Evolutionary conservation across 2,113 vertebrate species (phyloP).

Genomic region (Capreolus pygargus): DNA sequence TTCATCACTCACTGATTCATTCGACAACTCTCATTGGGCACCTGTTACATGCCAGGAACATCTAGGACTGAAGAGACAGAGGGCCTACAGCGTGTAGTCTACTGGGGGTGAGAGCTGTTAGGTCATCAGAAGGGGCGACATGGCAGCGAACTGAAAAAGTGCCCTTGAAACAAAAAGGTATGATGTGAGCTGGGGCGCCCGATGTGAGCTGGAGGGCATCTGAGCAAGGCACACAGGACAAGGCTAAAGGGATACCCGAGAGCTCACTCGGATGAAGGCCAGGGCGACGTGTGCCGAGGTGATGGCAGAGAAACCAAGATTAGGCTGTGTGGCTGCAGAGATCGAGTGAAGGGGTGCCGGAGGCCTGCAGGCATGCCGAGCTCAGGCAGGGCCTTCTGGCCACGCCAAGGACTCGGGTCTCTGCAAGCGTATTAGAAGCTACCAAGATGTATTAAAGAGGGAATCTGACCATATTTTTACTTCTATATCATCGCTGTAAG

Average conservation of each 20-base stretch:
- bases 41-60: not conserved
- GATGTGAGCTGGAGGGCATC: not conserved
- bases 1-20: not conserved
- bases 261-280: no score
- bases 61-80: not conserved
- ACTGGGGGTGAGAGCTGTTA: not conserved
- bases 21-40: not conserved
- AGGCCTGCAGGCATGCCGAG: not conserved
- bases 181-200: not conserved
- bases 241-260: no score
- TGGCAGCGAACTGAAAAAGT: not conserved
- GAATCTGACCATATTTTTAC: not conserved
- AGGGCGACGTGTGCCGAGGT: not conserved
- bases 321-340: no score
- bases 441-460: not conserved
- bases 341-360: rapidly evolving
- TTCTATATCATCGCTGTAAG: not conserved
- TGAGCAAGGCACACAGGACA: not conserved
- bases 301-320: not conserved
- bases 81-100: not conserved
- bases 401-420: not conserved
- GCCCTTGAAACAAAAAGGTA: not conserved
- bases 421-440: not conserved
- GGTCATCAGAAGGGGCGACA: not conserved
- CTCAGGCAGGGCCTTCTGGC: rapidly evolving